Percentiles rank a stretch among this genome's conserved stretches.
Evolutionary conservation across 2,797 vertebrate genomes (phyloP).

Genomic region (Podarcis lilfordi): DNA sequence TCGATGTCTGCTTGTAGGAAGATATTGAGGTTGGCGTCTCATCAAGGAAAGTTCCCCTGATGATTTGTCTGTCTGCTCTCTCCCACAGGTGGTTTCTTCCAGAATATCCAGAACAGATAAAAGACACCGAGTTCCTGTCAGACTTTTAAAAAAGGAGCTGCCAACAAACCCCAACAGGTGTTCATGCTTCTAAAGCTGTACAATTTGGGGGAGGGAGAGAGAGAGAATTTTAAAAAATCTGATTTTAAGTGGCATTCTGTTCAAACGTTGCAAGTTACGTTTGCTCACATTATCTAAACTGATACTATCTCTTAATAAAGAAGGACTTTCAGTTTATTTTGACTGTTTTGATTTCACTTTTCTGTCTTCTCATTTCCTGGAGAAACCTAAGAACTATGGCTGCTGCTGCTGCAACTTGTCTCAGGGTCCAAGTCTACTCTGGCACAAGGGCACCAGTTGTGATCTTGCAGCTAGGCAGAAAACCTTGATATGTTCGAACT

Average conservation of each 20-base stretch:
- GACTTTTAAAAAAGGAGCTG: fast-evolving
- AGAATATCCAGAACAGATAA: constrained; percentile 33
- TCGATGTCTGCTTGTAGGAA: background rate
- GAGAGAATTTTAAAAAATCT: background rate
- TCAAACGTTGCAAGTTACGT: background rate
- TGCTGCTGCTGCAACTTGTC: background rate
- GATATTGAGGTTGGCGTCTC: background rate
- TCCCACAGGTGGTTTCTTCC: constrained; percentile 65
- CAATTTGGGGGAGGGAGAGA: background rate
- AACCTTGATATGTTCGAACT: background rate
- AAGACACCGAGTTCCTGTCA: background rate
- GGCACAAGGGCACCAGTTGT: too few relatives aligned
- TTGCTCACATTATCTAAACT: background rate
- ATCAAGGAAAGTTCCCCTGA: background rate
- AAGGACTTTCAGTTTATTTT: background rate
- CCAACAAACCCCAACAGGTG: background rate
- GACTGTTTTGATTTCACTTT: background rate
- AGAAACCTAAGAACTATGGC: too few relatives aligned
- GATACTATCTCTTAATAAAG: background rate
- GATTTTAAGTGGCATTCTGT: too few relatives aligned
- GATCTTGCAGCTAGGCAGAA: background rate
- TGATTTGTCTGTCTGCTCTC: background rate
- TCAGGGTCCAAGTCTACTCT: background rate
- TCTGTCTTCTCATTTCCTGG: background rate
- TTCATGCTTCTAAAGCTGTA: background rate